A percentile compares a stretch with the other conserved stretches of the same genome.
Conservation (phyloP, 1,140 invertebrate genomes). For the Rhynchophorus ferrugineus region DNA sequence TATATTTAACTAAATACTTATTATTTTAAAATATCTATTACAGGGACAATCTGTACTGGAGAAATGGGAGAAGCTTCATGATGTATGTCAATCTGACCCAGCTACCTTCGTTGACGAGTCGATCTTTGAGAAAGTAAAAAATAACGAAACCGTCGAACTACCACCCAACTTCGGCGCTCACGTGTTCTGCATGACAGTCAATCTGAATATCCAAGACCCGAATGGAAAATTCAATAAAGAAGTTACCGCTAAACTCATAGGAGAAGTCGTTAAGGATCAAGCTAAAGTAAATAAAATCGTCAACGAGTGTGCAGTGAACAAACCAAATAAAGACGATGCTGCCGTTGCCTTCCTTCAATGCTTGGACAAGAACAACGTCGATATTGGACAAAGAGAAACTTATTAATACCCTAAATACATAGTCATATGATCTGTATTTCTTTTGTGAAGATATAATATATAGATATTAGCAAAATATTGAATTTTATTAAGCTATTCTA, state of each 20-base stretch:
- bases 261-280: neutral
- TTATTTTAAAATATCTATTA: no score
- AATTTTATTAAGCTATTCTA: no score
- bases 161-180: slow-evolving; percentile 1
- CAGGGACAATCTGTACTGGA: neutral
- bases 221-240: slow-evolving; percentile 1
- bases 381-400: neutral
- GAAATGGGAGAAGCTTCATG: neutral
- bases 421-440: no score
- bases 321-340: neutral
- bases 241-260: neutral
- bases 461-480: no score
- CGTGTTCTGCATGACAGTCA: neutral
- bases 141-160: neutral
- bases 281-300: neutral
- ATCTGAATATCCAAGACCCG: neutral
- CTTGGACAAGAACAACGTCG: slow-evolving; percentile 2
- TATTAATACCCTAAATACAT: no score
- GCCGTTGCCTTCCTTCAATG: neutral
- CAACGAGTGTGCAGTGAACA: neutral
- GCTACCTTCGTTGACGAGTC: neutral
- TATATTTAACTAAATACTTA: no score
- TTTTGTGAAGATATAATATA: no score
- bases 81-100: neutral
- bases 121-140: neutral